Evolutionary conservation across 2,797 vertebrate species (phyloP).

Genomic region (Cyclura pinguis): DNA sequence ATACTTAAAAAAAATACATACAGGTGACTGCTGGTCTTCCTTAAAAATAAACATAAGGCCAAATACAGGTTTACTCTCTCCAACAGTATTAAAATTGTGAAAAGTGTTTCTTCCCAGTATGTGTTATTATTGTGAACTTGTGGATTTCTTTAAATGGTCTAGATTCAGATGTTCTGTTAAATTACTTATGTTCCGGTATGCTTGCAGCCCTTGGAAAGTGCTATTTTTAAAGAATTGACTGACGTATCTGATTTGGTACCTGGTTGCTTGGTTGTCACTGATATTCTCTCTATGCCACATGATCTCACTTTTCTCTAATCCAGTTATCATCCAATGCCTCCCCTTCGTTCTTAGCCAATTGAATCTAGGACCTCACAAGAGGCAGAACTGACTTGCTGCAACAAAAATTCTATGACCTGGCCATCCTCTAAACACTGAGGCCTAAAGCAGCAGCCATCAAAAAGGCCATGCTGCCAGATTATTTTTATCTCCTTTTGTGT

Average conservation of each 20-base stretch:
- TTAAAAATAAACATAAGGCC: not conserved
- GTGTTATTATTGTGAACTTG: not conserved
- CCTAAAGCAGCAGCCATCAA: not conserved
- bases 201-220: not conserved
- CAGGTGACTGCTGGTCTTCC: not conserved
- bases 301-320: not conserved
- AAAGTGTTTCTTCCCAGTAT: not conserved
- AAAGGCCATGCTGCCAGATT: not conserved
- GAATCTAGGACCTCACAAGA: not conserved
- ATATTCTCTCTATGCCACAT: not conserved
- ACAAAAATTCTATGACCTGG: not conserved
- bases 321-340: not conserved
- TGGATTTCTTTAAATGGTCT: no score
- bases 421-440: not conserved
- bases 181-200: not conserved
- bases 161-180: no score
- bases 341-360: not conserved
- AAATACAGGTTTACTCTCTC: not conserved
- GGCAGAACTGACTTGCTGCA: not conserved
- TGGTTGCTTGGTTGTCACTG: not conserved
- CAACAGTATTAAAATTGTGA: not conserved
- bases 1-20: not conserved
- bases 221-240: not conserved
- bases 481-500: not conserved
- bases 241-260: not conserved